Percentiles rank a stretch among this genome's conserved stretches.
Conservation (phyloP, 2,888 invertebrate species). For the Machimus atricapillus region DNA sequence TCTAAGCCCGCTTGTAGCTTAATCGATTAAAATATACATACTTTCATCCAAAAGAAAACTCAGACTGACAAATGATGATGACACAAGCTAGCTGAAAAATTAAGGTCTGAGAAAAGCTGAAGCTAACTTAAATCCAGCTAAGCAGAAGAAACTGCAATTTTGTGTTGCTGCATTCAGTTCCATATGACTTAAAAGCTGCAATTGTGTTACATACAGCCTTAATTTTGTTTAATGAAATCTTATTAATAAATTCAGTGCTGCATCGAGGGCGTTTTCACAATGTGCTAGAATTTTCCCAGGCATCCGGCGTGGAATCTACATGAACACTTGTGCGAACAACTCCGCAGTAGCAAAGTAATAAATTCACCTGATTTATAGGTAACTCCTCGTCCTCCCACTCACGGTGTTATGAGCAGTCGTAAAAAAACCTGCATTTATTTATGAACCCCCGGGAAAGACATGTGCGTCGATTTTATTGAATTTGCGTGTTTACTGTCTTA, state of each 20-base stretch:
- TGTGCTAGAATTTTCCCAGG: background rate
- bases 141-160: too few relatives aligned
- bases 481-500: background rate
- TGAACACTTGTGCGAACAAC: background rate
- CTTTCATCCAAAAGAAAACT: too few relatives aligned
- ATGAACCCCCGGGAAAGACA: background rate
- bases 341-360: background rate
- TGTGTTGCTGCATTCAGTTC: too few relatives aligned
- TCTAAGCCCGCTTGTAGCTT: too few relatives aligned
- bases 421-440: background rate
- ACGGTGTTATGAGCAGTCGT: background rate
- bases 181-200: too few relatives aligned
- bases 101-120: too few relatives aligned
- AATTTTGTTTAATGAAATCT: background rate
- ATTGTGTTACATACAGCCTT: background rate
- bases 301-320: background rate
- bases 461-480: background rate
- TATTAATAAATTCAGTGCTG: background rate
- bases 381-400: background rate
- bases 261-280: background rate
- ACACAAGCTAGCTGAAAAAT: too few relatives aligned
- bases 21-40: too few relatives aligned
- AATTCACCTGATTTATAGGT: background rate
- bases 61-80: too few relatives aligned
- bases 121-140: too few relatives aligned